Evolutionary conservation across 2,797 vertebrate genomes (phyloP).

Genomic region (Antrozous pallidus): DNA sequence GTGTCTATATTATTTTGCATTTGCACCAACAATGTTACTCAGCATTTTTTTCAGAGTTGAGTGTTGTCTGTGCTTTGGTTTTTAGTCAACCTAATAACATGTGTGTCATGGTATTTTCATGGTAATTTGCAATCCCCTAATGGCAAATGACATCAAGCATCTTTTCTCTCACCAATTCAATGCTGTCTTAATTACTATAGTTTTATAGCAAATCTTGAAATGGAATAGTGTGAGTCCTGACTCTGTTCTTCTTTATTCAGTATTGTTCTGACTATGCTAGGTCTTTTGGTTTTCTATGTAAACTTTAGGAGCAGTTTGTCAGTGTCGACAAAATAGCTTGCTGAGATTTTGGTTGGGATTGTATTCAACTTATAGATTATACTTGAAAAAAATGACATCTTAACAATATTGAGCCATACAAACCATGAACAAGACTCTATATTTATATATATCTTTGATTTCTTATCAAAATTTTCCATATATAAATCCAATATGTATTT

Average conservation of each 20-base stretch:
- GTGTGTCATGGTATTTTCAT: neutral
- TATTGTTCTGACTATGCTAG: neutral
- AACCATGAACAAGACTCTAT: neutral
- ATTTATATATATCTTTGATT: neutral
- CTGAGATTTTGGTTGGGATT: neutral
- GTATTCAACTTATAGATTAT: neutral
- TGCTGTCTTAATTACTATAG: neutral
- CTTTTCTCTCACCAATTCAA: neutral
- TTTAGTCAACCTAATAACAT: neutral
- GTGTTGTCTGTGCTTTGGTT: neutral
- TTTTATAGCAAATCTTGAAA: neutral
- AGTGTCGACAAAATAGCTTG: neutral
- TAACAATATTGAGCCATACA: neutral
- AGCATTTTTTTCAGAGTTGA: neutral
- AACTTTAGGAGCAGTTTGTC: neutral
- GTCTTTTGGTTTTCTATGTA: neutral
- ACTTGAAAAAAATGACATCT: neutral
- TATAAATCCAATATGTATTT: neutral
- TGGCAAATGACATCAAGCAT: neutral
- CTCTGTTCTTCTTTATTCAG: neutral
- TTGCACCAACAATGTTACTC: neutral
- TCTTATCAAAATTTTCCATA: neutral
- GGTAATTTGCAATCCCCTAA: neutral
- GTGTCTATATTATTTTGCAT: neutral
- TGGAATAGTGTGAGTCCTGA: neutral